Conservation (phyloP, 2,888 invertebrate species). For the Rhingia rostrata region DNA sequence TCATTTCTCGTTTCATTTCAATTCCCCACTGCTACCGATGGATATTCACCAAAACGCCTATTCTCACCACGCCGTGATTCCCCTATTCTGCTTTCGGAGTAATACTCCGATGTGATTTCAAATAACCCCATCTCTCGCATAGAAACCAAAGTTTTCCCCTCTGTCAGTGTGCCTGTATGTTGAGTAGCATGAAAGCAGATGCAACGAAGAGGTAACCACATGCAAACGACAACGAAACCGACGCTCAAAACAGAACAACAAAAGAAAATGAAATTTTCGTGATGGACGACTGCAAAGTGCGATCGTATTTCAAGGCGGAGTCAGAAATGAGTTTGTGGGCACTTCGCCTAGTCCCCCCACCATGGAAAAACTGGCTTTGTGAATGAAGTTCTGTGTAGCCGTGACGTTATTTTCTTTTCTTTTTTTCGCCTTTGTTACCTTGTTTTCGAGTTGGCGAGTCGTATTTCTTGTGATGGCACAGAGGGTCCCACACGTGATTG, state of each 20-base stretch:
- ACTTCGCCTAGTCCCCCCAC: constrained; percentile 12
- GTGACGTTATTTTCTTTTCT: constrained; percentile 39
- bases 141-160: constrained; percentile 4
- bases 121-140: constrained; percentile 14
- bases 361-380: constrained; percentile 2
- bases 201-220: constrained; percentile 26
- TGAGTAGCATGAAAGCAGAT: constrained; percentile 17
- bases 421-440: background rate
- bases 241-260: constrained; percentile 33
- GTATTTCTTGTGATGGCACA: constrained; percentile 53
- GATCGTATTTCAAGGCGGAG: constrained; percentile 74
- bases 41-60: constrained; percentile 46
- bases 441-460: constrained; percentile 41
- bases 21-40: constrained; percentile 36
- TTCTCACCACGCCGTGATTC: constrained; percentile 28
- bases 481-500: constrained; percentile 64
- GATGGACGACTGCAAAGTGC: constrained; percentile 72
- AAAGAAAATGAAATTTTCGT: constrained; percentile 73
- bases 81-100: constrained; percentile 59
- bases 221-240: background rate
- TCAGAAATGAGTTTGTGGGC: constrained; percentile 51
- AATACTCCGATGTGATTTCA: constrained; percentile 28
- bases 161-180: background rate
- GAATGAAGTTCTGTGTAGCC: constrained; percentile 42
- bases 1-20: constrained; percentile 8